A percentile compares a stretch with the other conserved stretches of the same genome.
Conservation (phyloP, 1,140 invertebrate genomes). For the Neoseiulus cucumeris region DNA sequence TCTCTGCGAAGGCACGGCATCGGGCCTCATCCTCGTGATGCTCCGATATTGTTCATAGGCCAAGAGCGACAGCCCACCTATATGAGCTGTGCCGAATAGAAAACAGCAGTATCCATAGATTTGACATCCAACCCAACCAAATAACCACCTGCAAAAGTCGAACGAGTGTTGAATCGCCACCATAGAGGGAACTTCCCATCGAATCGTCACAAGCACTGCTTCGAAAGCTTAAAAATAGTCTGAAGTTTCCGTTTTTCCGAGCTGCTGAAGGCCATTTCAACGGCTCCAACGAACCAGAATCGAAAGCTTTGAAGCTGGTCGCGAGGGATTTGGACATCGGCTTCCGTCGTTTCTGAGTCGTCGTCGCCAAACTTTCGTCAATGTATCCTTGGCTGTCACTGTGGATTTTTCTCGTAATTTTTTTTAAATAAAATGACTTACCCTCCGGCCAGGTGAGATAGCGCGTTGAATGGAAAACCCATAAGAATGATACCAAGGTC, state of each 20-base stretch:
- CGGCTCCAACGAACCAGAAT: too few relatives aligned
- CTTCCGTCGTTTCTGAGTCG: too few relatives aligned
- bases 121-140: slow-evolving; percentile 25
- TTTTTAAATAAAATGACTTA: too few relatives aligned
- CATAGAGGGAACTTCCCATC: not conserved
- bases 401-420: too few relatives aligned
- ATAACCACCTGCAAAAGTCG: slow-evolving; percentile 25
- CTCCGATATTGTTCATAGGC: slow-evolving; percentile 26
- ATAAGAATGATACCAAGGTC: slow-evolving; percentile 21
- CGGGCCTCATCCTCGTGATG: slow-evolving; percentile 13
- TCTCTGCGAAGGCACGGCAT: not conserved
- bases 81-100: slow-evolving; percentile 25
- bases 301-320: too few relatives aligned
- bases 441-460: slow-evolving; percentile 18
- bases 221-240: too few relatives aligned
- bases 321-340: too few relatives aligned
- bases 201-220: too few relatives aligned
- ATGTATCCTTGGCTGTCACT: too few relatives aligned
- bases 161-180: not conserved
- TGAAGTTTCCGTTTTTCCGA: too few relatives aligned
- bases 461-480: slow-evolving; percentile 21
- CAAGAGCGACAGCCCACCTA: slow-evolving; percentile 24
- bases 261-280: too few relatives aligned
- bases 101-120: slow-evolving; percentile 28
- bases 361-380: too few relatives aligned